Evolutionary conservation across 2,888 invertebrate species (phyloP).

Genomic region (Euzetes globulus): DNA sequence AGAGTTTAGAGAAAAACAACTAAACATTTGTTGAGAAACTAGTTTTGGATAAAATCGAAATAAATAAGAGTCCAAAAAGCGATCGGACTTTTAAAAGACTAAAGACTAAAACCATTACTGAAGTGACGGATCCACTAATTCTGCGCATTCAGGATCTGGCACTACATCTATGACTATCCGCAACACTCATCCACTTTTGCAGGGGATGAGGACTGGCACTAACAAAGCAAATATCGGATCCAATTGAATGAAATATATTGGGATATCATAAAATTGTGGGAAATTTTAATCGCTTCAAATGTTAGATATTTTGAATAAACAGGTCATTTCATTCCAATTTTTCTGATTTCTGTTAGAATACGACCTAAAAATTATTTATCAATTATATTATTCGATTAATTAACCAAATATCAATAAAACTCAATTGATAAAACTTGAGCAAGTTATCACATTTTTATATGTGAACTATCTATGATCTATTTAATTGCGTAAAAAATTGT

Average conservation of each 20-base stretch:
- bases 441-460: too few species aligned
- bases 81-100: not conserved
- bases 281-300: not conserved
- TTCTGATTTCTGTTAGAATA: not conserved
- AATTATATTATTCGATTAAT: not conserved
- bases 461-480: too few species aligned
- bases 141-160: not conserved
- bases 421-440: too few species aligned
- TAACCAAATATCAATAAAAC: not conserved
- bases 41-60: conserved; percentile 9
- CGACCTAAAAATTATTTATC: conserved; percentile 1
- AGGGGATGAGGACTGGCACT: not conserved
- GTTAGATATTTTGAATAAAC: not conserved
- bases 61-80: conserved; percentile 3
- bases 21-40: not conserved
- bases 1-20: conserved; percentile 24
- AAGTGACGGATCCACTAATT: conserved; percentile 3
- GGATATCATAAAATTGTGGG: too few species aligned
- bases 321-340: not conserved
- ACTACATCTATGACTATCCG: not conserved
- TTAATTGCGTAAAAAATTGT: too few species aligned
- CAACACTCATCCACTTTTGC: not conserved
- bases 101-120: not conserved
- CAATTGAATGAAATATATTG: not conserved
- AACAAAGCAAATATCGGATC: not conserved